Evolutionary conservation across 2,797 vertebrate species (phyloP), one percentile per base, ranked within the genome.

Genomic region (Setipinna tenuifilis): DNA sequence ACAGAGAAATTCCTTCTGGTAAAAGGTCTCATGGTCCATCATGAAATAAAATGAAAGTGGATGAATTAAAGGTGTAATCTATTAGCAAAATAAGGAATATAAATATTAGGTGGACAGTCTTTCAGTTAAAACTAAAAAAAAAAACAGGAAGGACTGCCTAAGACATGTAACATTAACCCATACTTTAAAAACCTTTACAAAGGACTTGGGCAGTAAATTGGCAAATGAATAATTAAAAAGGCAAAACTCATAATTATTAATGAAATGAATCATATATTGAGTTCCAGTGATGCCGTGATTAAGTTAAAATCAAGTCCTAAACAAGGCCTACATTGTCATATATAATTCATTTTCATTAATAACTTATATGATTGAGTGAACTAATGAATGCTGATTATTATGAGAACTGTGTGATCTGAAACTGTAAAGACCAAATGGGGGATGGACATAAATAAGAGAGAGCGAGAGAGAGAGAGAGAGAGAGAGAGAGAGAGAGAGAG

Each of bases 291-390:
- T 71, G 65, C 25, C 28, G 35, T 75, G 68, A 35, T 75, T 75
- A 75, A 35, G 71, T 78, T 41, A 44, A 78, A 78, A 78, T 78
- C 35, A 78, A 78, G 41, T 78, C 71, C 71, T 78, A 78, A 78
- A 78, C 71, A 78, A 78, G 31, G 16, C 71, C 17, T 78, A 78
- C 11, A 78, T 44, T 78, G 71, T 35, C 35, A 78, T 78, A 41
- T 78, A 78, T 78, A 78, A 78, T 78, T 78, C 71, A 78, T 44
- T 19, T 41, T 78, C 71, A 78, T 78, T 78, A 78, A 78, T 78
- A 78, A 78, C 31, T 78, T 17, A 78, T 78, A 35, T 44, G 71
- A 78, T 78, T 78, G 71, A 78, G 71, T 78, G 71, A 31, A 78
- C 71, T 78, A 78, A 78, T 78, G 71, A 44, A 78, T 21, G 71